Conservation (phyloP, 2,888 invertebrate species). For the Heliothis peltigera region DNA sequence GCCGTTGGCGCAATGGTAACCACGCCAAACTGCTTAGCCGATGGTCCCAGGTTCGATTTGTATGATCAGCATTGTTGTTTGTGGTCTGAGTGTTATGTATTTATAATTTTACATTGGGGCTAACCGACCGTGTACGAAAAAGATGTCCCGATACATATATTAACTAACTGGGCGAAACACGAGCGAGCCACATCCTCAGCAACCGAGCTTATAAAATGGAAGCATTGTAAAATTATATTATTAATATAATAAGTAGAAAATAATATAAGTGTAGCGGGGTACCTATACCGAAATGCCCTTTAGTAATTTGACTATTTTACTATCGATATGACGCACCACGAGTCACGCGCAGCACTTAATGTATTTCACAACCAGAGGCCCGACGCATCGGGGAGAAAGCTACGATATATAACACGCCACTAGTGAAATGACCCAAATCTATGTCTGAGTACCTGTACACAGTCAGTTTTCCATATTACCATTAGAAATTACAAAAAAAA, state of each 20-base stretch:
- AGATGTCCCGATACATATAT: too few relatives aligned
- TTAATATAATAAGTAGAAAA: slow-evolving; percentile 54
- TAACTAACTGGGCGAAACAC: too few relatives aligned
- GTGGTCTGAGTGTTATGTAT: too few relatives aligned
- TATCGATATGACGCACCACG: slow-evolving; percentile 49
- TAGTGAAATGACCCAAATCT: slow-evolving; percentile 18
- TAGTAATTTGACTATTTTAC: slow-evolving; percentile 79
- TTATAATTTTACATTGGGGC: too few relatives aligned
- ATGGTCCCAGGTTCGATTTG: too few relatives aligned
- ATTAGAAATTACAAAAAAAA: slow-evolving; percentile 11
- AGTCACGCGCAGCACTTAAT: slow-evolving; percentile 34
- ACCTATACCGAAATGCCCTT: slow-evolving; percentile 83
- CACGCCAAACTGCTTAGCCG: too few relatives aligned
- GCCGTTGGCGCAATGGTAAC: too few relatives aligned
- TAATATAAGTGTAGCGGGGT: slow-evolving; percentile 75
- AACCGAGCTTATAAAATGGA: slow-evolving; percentile 55
- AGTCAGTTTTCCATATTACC: slow-evolving; percentile 2
- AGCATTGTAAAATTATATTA: slow-evolving; percentile 56
- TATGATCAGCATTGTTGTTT: too few relatives aligned
- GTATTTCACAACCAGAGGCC: slow-evolving; percentile 57
- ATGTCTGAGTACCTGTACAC: slow-evolving; percentile 10
- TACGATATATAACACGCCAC: slow-evolving; percentile 34
- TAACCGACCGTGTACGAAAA: too few relatives aligned
- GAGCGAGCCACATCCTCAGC: slow-evolving; percentile 43
- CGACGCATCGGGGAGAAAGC: slow-evolving; percentile 42